Conservation (phyloP, 1,140 invertebrate species). For the Propsilocerus akamusi region DNA sequence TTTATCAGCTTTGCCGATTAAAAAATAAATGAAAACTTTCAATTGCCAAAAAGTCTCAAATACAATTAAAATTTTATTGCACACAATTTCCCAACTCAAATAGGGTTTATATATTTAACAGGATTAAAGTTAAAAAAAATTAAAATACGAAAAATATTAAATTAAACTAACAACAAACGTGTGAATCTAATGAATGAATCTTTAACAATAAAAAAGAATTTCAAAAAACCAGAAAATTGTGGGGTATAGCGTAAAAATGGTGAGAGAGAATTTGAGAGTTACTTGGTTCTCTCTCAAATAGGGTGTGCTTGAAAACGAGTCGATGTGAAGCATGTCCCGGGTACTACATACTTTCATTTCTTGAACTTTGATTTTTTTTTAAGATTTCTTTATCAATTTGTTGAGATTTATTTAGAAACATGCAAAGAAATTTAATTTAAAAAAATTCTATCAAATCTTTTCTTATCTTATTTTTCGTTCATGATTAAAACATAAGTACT, state of each 20-base stretch:
- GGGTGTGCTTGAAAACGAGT: background rate
- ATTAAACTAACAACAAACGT: background rate
- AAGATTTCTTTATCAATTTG: background rate
- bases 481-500: too few relatives aligned
- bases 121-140: background rate
- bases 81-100: background rate
- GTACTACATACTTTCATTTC: too few relatives aligned
- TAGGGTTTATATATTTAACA: background rate
- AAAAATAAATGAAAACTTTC: too few relatives aligned
- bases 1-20: too few relatives aligned
- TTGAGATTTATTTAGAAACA: background rate
- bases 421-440: background rate
- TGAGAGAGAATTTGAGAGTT: background rate
- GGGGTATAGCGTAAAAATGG: background rate
- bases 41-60: too few relatives aligned
- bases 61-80: too few relatives aligned
- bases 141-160: background rate
- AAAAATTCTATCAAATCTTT: too few relatives aligned
- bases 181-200: slow-evolving; percentile 2
- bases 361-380: too few relatives aligned
- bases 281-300: background rate
- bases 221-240: background rate
- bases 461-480: too few relatives aligned
- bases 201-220: slow-evolving; percentile 4
- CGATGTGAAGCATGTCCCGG: too few relatives aligned